Base-by-base conservation (phyloP, 1,140 invertebrate species). In the Aphaenogaster floridana region DNA sequence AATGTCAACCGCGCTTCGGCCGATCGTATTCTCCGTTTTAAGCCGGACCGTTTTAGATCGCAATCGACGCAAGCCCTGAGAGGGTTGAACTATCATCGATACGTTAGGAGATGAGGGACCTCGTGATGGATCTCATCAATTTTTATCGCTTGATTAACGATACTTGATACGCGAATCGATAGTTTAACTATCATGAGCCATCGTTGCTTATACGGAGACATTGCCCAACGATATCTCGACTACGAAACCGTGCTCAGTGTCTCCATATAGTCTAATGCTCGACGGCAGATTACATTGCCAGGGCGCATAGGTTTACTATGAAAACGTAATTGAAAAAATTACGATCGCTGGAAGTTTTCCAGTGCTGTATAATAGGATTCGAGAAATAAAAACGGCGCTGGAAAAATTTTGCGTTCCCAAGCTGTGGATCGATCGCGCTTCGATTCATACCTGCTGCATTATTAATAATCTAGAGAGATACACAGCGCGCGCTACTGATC, bases 131-230 rank as follows among this genome's bases (percentile, higher is more conserved):
- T 34, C 17, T 15, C 36, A 21, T 78, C 21, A 28, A 5, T 45
- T 79, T 45, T 78, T 66, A 50, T 13, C 77, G 42, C 42, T 79
- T 34, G 61, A 66, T 39, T 48, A 79, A 79, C 52, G 52, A 36
- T 15, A 21, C 42, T 78, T 6, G 28, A 28, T 13, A 13, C 17
- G 28, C 3, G 42, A 63, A 78, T 21, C 21, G 45, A 66, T 48
- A 66, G 17, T 66, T 36, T n/a, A 5, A 66, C 28, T n/a, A 15
- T 79, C 28, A 17, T 11, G 76, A 34, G 36, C 7, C 36, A 28
- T 78, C 42, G 8, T 3, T 64, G n/a, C 6, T 42, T 42, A 21
- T 59, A 34, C 57, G 76, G 76, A 48, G 28, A 34, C 9, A 13
- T 50, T 52, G 78, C 36, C 36, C 64, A 36, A 45, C 36, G 15